phyloP scores from a whole-genome alignment of 2,113 vertebrate species.

The Menidia beryllina region DNA sequence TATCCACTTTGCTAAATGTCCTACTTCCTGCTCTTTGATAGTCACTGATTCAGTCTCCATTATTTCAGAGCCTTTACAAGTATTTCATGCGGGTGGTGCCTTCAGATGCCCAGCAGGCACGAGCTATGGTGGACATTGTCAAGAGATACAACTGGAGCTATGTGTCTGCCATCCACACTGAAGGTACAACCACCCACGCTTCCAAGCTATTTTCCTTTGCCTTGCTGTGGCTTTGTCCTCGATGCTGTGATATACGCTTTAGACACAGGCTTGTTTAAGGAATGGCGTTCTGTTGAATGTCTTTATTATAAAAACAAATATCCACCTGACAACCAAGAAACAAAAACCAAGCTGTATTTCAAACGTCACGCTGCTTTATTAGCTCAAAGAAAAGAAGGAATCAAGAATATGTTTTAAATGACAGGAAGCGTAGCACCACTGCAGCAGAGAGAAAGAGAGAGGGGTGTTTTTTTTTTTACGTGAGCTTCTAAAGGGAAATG shows the following conservation, averaged over 20 bases:
- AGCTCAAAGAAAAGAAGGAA: slow-evolving; percentile 12
- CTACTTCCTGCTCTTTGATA: slow-evolving; percentile 3
- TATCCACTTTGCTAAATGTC: background rate
- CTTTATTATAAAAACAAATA: background rate
- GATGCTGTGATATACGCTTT: background rate
- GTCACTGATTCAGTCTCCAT: slow-evolving; percentile 18
- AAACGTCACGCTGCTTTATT: slow-evolving; percentile 10
- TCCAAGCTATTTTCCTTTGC: background rate
- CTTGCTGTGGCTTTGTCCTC: slow-evolving; percentile 2
- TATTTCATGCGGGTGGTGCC: slow-evolving; percentile 99
- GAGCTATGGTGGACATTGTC: slow-evolving; percentile 99
- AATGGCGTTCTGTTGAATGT: background rate
- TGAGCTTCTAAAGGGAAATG: slow-evolving; percentile 18
- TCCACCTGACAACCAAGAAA: background rate
- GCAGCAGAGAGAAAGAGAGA: slow-evolving; percentile 2
- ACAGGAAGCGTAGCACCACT: slow-evolving; percentile 2
- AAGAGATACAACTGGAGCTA: slow-evolving; percentile 99
- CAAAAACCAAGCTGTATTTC: slow-evolving; percentile 3
- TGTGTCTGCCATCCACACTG: slow-evolving; percentile 97
- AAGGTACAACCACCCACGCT: slow-evolving; percentile 81
- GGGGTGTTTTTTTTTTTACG: slow-evolving; percentile 33
- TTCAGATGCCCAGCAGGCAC: slow-evolving; percentile 95
- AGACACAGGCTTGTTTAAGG: background rate
- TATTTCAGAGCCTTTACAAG: slow-evolving; percentile 88
- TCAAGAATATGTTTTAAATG: slow-evolving; percentile 5